These are phyloP conservation scores for Melieria picta DNA, from an alignment of 2,888 invertebrate species.

Conservation along the genomic window DNA sequence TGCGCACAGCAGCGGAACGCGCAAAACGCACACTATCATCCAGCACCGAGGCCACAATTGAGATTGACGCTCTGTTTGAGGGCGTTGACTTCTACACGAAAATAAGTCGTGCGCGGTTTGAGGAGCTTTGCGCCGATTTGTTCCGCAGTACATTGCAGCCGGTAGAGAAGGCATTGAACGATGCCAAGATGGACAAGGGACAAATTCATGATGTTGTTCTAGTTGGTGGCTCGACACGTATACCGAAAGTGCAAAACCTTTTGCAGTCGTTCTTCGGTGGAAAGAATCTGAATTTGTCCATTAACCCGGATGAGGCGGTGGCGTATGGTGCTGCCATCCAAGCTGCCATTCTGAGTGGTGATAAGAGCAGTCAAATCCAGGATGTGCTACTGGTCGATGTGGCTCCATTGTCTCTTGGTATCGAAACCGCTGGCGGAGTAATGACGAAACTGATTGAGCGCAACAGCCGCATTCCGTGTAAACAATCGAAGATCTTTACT, in stretches of 20 bases:
- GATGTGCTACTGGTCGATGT: slow-evolving; percentile 78
- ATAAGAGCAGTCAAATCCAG: slow-evolving; percentile 77
- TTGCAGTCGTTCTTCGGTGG: slow-evolving; percentile 80
- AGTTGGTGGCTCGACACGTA: slow-evolving; percentile 83
- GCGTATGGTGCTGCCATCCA: slow-evolving; percentile 82
- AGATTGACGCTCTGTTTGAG: slow-evolving; percentile 78
- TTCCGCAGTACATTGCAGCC: slow-evolving; percentile 80
- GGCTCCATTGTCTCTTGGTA: slow-evolving; percentile 76
- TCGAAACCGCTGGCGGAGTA: slow-evolving; percentile 82
- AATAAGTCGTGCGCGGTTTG: slow-evolving; percentile 79
- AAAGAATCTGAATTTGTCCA: slow-evolving; percentile 76
- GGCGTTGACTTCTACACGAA: slow-evolving; percentile 79
- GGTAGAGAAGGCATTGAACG: slow-evolving; percentile 80
- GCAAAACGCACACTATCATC: slow-evolving; percentile 82
- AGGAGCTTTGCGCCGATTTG: slow-evolving; percentile 77
- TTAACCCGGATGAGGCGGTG: slow-evolving; percentile 84
- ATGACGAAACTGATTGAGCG: slow-evolving; percentile 81
- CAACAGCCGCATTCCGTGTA: slow-evolving; percentile 77
- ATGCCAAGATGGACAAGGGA: slow-evolving; percentile 81
- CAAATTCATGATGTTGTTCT: slow-evolving; percentile 82
- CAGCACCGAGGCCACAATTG: slow-evolving; percentile 80
- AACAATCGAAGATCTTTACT: slow-evolving; percentile 78
- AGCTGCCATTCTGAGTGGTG: slow-evolving; percentile 76
- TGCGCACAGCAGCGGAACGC: slow-evolving; percentile 80
- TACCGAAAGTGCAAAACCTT: slow-evolving; percentile 80